These are phyloP conservation scores for Trachelipus rathkii DNA, from an alignment of 1,140 invertebrate genomes.

Conservation along the genomic window DNA sequence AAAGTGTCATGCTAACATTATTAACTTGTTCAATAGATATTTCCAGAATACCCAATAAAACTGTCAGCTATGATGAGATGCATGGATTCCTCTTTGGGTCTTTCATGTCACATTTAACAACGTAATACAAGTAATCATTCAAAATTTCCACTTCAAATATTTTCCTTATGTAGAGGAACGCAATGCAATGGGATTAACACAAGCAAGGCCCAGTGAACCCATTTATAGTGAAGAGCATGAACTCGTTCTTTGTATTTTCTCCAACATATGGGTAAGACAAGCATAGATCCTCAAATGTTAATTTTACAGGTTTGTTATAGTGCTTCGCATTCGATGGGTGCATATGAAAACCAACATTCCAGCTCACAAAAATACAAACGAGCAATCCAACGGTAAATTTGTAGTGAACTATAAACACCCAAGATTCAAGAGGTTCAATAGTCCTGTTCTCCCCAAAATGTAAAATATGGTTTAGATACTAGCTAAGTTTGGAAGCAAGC, in stretches of 20 bases:
- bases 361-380: background rate
- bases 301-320: background rate
- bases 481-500: background rate
- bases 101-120: background rate
- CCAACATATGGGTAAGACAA: background rate
- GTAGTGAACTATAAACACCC: background rate
- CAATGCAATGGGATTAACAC: background rate
- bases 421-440: background rate
- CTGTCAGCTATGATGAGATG: background rate
- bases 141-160: background rate
- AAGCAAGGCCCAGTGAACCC: background rate
- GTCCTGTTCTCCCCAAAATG: background rate
- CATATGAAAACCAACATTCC: background rate
- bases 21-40: background rate
- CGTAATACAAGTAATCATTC: background rate
- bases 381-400: background rate
- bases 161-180: background rate
- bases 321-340: background rate
- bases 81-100: background rate
- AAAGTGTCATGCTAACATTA: background rate
- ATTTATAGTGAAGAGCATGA: background rate
- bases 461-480: background rate
- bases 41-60: background rate
- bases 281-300: background rate
- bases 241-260: background rate